Evolutionary conservation across 2,888 invertebrate species (phyloP).

Genomic region (Brachyptera putata): DNA sequence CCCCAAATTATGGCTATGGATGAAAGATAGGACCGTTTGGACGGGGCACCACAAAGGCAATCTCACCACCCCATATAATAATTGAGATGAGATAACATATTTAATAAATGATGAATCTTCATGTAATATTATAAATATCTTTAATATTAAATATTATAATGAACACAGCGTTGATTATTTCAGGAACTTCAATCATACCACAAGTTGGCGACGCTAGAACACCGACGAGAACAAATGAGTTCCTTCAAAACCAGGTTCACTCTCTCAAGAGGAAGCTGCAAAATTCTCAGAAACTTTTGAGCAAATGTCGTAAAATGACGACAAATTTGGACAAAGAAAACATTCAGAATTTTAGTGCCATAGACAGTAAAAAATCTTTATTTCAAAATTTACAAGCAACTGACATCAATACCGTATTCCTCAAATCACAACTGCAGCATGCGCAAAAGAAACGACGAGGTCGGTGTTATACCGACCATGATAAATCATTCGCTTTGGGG

Average conservation of each 20-base stretch:
- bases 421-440: not conserved
- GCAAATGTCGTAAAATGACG: not conserved
- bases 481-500: not conserved
- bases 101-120: too few species aligned
- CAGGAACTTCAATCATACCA: too few species aligned
- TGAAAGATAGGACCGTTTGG: too few species aligned
- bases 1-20: too few species aligned
- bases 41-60: too few species aligned
- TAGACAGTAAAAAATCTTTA: not conserved
- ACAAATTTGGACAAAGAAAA: not conserved
- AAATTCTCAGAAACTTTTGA: not conserved
- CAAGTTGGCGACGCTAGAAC: not conserved
- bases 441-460: not conserved
- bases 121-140: too few species aligned
- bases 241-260: not conserved
- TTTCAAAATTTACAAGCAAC: not conserved
- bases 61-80: too few species aligned
- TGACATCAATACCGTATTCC: not conserved
- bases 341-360: too few species aligned
- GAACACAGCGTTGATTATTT: too few species aligned
- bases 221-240: not conserved
- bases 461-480: not conserved
- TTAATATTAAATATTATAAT: too few species aligned
- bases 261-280: not conserved
- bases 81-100: too few species aligned